A percentile compares a stretch with the other conserved stretches of the same genome.
phyloP scores from a whole-genome alignment of 2,797 vertebrate species.

The Chelonia mydas region DNA sequence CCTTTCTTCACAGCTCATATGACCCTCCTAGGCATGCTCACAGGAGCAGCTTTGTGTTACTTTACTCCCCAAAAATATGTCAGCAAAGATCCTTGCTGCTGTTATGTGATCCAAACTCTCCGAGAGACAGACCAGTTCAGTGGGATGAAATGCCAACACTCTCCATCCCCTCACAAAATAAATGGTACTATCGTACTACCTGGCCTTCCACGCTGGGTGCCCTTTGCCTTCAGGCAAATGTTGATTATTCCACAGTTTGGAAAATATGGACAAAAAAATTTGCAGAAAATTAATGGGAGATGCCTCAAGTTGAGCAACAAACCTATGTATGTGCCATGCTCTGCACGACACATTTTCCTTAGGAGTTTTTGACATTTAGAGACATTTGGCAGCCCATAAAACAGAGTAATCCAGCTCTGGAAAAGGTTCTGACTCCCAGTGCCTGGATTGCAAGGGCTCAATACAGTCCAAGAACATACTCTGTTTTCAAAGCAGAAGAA shows the following conservation, averaged over 20 bases:
- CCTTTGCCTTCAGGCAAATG: conserved; percentile 16
- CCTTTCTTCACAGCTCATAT: neutral
- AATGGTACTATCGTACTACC: neutral
- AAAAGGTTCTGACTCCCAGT: neutral
- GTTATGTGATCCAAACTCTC: neutral
- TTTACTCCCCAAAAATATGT: neutral
- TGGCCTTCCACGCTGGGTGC: neutral
- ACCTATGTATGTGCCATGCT: neutral
- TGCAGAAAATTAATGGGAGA: conserved; percentile 57
- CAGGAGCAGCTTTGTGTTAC: neutral
- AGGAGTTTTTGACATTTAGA: conserved; percentile 36
- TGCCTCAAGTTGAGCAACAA: conserved; percentile 16
- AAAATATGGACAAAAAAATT: conserved; percentile 32
- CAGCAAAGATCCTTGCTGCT: neutral
- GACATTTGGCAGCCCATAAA: conserved; percentile 31
- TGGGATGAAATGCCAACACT: neutral
- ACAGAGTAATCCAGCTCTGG: neutral
- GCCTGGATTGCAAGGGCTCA: neutral
- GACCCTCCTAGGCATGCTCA: fast-evolving
- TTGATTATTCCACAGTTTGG: conserved; percentile 32
- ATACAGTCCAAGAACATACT: neutral
- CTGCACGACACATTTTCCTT: neutral
- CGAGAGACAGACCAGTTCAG: neutral
- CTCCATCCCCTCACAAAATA: neutral
- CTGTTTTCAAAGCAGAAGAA: fast-evolving